Evolutionary conservation across 2,113 vertebrate species (phyloP).

Genomic region (Chelonoidis abingdonii): DNA sequence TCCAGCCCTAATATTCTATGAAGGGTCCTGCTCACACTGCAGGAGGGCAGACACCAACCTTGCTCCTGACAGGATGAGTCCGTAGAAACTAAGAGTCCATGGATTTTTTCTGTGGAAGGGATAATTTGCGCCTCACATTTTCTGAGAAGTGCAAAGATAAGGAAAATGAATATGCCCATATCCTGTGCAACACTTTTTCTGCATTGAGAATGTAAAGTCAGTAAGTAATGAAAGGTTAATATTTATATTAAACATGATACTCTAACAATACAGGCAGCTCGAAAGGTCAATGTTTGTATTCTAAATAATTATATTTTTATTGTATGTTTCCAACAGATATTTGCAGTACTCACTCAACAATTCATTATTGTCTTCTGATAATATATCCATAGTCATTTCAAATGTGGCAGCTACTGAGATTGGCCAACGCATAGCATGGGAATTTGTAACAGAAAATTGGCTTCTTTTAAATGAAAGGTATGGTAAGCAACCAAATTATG

Average conservation of each 20-base stretch:
- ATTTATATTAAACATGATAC: background rate
- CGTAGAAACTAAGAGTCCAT: background rate
- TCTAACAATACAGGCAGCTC: background rate
- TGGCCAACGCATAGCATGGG: conserved; percentile 76
- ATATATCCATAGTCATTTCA: conserved; percentile 42
- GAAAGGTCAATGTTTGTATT: background rate
- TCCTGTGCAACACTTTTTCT: background rate
- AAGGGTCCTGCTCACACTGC: background rate
- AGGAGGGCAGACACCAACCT: background rate
- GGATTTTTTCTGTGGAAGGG: background rate
- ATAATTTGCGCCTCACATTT: background rate
- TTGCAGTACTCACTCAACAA: conserved; percentile 71
- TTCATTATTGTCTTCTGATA: conserved; percentile 23
- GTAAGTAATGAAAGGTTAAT: background rate
- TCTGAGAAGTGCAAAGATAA: background rate
- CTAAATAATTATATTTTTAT: background rate
- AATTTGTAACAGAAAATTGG: conserved; percentile 81
- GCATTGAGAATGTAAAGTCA: background rate
- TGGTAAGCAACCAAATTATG: background rate
- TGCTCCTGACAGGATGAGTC: background rate
- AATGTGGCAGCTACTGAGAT: conserved; percentile 65
- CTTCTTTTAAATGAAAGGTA: conserved; percentile 72
- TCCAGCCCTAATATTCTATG: too few relatives aligned
- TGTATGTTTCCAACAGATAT: conserved; percentile 71
- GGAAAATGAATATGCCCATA: background rate